These are phyloP conservation scores for Druon quercuslanigerum DNA, from an alignment of 1,140 invertebrate genomes.

Conservation along the genomic window DNA sequence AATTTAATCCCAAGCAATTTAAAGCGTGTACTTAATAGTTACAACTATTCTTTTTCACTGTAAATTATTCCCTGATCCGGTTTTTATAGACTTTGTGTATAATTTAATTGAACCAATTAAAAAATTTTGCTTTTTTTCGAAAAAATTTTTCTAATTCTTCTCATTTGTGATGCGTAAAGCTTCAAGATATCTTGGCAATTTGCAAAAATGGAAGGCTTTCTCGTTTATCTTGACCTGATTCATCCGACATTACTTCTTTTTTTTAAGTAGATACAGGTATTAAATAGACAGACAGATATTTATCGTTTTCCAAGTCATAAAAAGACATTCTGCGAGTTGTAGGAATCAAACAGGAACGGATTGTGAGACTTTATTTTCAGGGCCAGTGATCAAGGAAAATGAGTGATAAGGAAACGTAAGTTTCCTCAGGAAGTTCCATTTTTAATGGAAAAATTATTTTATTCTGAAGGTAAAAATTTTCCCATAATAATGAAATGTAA, in stretches of 20 bases:
- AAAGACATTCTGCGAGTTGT: neutral
- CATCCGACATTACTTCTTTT: neutral
- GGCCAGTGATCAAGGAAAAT: too few species aligned
- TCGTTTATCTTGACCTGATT: slow-evolving; percentile 11
- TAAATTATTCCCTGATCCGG: neutral
- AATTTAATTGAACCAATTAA: neutral
- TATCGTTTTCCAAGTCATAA: slow-evolving; percentile 1
- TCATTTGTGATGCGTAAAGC: neutral
- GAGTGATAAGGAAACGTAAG: too few species aligned
- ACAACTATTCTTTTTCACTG: neutral
- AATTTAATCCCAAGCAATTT: neutral
- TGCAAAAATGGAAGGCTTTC: slow-evolving; percentile 1
- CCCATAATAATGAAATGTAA: too few species aligned
- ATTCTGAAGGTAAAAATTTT: too few species aligned
- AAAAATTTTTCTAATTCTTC: neutral
- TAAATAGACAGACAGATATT: slow-evolving; percentile 9
- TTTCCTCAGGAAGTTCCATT: too few species aligned
- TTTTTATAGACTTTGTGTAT: neutral
- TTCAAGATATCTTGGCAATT: neutral
- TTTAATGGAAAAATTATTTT: too few species aligned
- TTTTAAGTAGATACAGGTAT: neutral
- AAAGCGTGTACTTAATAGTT: neutral
- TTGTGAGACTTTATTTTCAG: too few species aligned
- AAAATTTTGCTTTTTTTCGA: neutral
- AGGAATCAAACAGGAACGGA: too few species aligned